Base-by-base conservation (phyloP, 2,113 vertebrate species). In the Crocuta crocuta region DNA sequence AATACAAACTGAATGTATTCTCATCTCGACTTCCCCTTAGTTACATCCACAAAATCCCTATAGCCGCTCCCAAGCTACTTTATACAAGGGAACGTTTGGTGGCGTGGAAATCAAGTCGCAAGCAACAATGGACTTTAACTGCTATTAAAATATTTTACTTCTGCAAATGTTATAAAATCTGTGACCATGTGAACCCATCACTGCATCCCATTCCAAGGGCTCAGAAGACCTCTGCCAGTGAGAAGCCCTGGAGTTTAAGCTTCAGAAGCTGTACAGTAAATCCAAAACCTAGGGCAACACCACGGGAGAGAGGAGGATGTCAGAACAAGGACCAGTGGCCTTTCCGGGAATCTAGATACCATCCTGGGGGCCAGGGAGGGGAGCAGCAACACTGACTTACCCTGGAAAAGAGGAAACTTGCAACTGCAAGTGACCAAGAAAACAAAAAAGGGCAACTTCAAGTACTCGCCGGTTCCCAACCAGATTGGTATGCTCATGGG, bases 61-160 rank as follows among this genome's bases (percentile, higher is more conserved):
- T 4, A 48, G 13, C 24, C 45, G 17, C 48, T 48, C 53, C 43
- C 68, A 78, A 92, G n/a, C 33, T 6, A 66, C 26, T 95, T 55
- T 19, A 39, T 24, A 66, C 0, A 10, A 86, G 8, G 39, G 39
- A 65, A 45, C n/a, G 10, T 81, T 86, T 74, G 85, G 24, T 58
- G 16, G 73, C 65, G 17, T 68, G 21, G 48, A 95, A 83, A 82
- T 76, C 33, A 76, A 90, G 68, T 19, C 43, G 19, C 73, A 82
- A 65, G 61, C n/a, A 86, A 45, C n/a, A 71, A 33, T 78, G 35
- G 1, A 74, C 68, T 84, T 91, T 53, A 84, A 43, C 19, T 79
- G 48, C 24, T 50, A 16, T 63, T 71, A 65, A 95, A 89, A 70
- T 86, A n/a, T 81, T 71, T 92, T n/a, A 81, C 45, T 92, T 88